Percentiles rank a stretch among this genome's conserved stretches.
phyloP scores from a whole-genome alignment of 2,888 invertebrate species.

The Acronicta aceris region DNA sequence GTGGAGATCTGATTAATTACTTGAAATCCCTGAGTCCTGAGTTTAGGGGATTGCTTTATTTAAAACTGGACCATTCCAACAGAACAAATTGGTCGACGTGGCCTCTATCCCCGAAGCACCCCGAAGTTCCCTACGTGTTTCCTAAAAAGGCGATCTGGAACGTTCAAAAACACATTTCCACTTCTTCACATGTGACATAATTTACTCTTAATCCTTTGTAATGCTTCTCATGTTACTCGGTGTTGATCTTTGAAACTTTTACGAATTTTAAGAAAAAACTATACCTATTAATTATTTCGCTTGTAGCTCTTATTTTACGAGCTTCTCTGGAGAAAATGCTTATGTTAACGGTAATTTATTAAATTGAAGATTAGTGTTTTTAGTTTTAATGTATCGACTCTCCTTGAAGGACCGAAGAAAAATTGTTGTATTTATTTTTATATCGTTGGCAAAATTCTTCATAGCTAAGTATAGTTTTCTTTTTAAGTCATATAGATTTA shows the following conservation, averaged over 20 bases:
- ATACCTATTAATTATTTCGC: conserved; percentile 1
- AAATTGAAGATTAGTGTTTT: neutral
- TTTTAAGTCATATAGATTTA: no score
- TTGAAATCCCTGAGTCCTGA: no score
- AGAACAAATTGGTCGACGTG: conserved; percentile 24
- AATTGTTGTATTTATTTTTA: neutral
- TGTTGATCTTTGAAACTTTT: neutral
- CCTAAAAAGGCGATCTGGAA: conserved; percentile 1
- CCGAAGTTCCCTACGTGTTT: conserved; percentile 25
- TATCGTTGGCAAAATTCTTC: conserved; percentile 5
- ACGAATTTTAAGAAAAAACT: neutral
- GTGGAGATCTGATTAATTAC: no score
- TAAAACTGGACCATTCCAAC: neutral
- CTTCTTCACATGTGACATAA: neutral
- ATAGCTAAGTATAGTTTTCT: conserved; percentile 7
- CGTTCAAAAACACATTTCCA: neutral
- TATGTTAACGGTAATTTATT: neutral
- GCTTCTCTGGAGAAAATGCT: neutral
- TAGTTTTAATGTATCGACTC: neutral
- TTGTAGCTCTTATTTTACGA: neutral
- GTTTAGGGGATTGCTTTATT: no score
- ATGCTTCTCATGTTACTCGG: neutral
- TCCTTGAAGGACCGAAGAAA: neutral
- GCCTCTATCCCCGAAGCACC: conserved; percentile 11
- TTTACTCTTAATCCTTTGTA: neutral